These are phyloP conservation scores for Paramormyrops kingsleyae DNA, from an alignment of 2,113 vertebrate species.

Conservation along the genomic window DNA sequence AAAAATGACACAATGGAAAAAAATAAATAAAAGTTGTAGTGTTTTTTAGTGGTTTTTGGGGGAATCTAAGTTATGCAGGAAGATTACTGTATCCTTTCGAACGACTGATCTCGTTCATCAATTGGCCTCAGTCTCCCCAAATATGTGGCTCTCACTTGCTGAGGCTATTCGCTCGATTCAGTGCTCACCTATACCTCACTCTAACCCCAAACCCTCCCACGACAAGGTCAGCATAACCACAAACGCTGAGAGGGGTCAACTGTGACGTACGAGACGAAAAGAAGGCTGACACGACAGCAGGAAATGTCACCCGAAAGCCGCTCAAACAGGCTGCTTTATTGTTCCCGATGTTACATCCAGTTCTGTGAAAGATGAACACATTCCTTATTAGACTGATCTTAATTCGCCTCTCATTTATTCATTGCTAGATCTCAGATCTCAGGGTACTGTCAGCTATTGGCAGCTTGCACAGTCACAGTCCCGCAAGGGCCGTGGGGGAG, in stretches of 20 bases:
- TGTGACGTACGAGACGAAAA: background rate
- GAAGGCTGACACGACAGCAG: background rate
- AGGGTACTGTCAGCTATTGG: slow-evolving; percentile 9
- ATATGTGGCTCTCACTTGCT: background rate
- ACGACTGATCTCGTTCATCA: background rate
- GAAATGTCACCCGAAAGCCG: background rate
- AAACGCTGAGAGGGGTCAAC: background rate
- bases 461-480: background rate
- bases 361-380: slow-evolving; percentile 24
- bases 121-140: background rate
- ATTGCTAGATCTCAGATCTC: slow-evolving; percentile 24
- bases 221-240: background rate
- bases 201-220: background rate
- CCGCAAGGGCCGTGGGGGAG: background rate
- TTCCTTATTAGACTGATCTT: slow-evolving; percentile 15
- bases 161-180: background rate
- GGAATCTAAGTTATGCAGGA: background rate
- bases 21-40: too few species aligned
- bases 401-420: slow-evolving; percentile 22
- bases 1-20: background rate
- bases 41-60: background rate
- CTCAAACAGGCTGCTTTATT: slow-evolving; percentile 17
- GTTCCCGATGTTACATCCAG: slow-evolving; percentile 41
- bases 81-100: background rate
- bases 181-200: background rate